Percentiles rank a stretch among this genome's conserved stretches.
These are phyloP conservation scores for Lordiphosa mommai DNA, from an alignment of 1,140 invertebrate species.

Conservation along the genomic window DNA sequence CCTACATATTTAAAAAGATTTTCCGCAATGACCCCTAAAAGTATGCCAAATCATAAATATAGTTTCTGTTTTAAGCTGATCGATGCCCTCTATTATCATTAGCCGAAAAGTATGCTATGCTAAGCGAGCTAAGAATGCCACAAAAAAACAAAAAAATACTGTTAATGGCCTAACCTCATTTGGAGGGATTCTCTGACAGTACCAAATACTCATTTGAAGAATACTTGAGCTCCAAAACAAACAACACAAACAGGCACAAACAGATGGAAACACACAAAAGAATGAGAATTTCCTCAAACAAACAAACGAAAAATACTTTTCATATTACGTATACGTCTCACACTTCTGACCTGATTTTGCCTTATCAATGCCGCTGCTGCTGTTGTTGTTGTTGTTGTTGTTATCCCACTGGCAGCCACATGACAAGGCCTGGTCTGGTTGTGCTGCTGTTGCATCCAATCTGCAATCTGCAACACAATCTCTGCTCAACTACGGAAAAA, in stretches of 20 bases:
- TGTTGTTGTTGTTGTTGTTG: constrained; percentile 16
- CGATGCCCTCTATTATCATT: too few species aligned
- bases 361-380: constrained; percentile 65
- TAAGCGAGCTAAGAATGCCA: too few species aligned
- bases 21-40: too few species aligned
- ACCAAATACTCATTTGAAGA: too few species aligned
- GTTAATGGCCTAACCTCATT: too few species aligned
- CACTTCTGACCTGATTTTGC: constrained; percentile 66
- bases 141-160: too few species aligned
- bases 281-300: constrained; percentile 30
- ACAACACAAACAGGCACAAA: constrained; percentile 4
- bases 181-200: too few species aligned
- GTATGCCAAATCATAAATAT: too few species aligned
- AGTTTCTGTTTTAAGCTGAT: too few species aligned
- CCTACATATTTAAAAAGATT: too few species aligned
- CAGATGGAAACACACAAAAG: constrained; percentile 28
- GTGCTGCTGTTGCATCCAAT: constrained; percentile 31
- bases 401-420: constrained; percentile 33
- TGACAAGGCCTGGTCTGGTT: constrained; percentile 24
- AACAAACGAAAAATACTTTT: constrained; percentile 62
- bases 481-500: constrained; percentile 75
- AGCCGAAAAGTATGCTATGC: too few species aligned
- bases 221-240: too few species aligned
- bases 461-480: constrained; percentile 74
- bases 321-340: constrained; percentile 68